Conservation (phyloP, 2,888 invertebrate species). For the Itoplectis maculator region DNA sequence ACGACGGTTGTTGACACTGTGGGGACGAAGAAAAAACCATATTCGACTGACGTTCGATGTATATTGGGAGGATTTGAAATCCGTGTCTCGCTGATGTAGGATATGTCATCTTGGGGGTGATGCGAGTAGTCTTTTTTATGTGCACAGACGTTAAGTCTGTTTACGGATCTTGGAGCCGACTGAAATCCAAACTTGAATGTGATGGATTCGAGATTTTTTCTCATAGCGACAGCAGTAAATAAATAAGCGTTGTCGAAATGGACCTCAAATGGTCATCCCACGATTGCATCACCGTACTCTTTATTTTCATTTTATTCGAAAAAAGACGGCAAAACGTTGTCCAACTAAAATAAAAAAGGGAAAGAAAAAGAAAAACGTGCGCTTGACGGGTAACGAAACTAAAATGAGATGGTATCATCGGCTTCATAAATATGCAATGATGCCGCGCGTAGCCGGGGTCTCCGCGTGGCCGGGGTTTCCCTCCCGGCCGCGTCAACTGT, state of each 20-base stretch:
- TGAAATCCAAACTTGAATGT: no score
- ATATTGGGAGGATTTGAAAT: background rate
- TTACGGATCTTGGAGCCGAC: no score
- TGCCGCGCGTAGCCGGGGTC: constrained; percentile 24
- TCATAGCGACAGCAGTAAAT: background rate
- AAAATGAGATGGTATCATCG: constrained; percentile 62
- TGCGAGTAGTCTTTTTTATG: no score
- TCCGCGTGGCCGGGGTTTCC: background rate
- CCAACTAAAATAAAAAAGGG: constrained; percentile 13
- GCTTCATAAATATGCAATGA: constrained; percentile 66
- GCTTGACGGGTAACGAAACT: constrained; percentile 55
- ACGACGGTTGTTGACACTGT: constrained; percentile 54
- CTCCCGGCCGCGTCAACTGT: constrained; percentile 41
- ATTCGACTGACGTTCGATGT: constrained; percentile 16
- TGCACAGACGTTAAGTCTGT: no score
- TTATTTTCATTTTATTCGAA: background rate
- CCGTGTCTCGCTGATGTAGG: background rate
- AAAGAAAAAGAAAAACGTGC: constrained; percentile 1
- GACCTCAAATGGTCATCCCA: background rate
- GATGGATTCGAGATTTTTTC: no score
- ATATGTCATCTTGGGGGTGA: background rate
- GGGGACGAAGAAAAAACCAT: no score
- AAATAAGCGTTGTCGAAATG: background rate
- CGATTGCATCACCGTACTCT: background rate
- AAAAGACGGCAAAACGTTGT: background rate